Conservation (phyloP, 2,113 vertebrate genomes). For the Tenebrosternarchus preto region DNA sequence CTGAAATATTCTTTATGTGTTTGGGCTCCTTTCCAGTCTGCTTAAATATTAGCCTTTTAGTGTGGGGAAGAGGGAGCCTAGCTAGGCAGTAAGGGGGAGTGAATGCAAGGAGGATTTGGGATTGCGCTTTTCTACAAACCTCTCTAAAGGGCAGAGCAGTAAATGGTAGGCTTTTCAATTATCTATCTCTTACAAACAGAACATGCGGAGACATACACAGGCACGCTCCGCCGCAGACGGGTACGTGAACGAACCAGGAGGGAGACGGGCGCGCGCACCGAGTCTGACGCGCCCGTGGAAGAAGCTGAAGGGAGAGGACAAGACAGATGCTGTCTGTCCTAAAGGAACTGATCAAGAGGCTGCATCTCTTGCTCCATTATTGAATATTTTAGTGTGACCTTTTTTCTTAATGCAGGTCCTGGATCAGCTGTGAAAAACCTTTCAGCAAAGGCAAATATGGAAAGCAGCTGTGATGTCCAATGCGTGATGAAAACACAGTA, state of each 20-base stretch:
- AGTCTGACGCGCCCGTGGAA: background rate
- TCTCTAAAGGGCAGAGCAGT: constrained; percentile 25
- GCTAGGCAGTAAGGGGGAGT: constrained; percentile 5
- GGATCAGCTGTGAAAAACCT: background rate
- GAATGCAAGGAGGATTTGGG: constrained; percentile 10
- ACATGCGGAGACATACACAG: background rate
- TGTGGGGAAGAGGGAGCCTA: constrained; percentile 6
- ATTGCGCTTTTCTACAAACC: background rate
- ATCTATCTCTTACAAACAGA: background rate
- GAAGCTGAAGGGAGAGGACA: background rate
- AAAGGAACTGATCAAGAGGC: background rate
- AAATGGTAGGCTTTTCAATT: constrained; percentile 10
- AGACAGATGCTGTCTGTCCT: background rate
- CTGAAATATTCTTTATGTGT: background rate
- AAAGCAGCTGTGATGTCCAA: background rate
- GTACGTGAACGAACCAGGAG: too few species aligned
- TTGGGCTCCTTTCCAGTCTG: background rate
- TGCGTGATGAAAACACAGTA: too few species aligned
- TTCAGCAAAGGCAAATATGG: background rate
- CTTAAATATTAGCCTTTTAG: constrained; percentile 4
- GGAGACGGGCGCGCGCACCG: background rate
- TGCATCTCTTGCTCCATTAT: background rate
- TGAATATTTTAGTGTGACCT: background rate
- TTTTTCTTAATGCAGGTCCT: background rate
- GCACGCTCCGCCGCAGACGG: background rate